Evolutionary conservation across 2,113 vertebrate species (phyloP), one percentile per base, ranked within the genome.

Genomic region (Centropristis striata): DNA sequence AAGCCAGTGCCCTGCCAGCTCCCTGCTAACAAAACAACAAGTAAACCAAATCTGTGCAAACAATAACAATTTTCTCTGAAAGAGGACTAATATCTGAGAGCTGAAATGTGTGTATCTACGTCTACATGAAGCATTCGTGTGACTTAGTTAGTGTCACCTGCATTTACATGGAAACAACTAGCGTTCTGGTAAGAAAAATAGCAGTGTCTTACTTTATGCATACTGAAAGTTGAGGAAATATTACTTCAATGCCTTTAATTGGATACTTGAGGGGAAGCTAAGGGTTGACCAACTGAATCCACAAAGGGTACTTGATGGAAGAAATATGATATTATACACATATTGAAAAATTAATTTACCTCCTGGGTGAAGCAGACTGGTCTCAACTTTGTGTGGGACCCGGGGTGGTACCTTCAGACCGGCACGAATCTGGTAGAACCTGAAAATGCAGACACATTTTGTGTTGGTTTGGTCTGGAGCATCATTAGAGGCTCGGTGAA

Each of bases 341-440:
- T 42, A 37, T 15, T 66, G 3, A 55, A 61, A 49, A 46, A 25
- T 4, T 5, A 0, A 61, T 95, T 96, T 95, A 99, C 98, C 97
- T 91, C 95, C 90, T 39, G 94, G 95, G 85, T 95, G 95, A 85
- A 98, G 96, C 51, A 99, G 95, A 93, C 96, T 98, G 90, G 97
- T 96, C 94, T 99, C 98, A 90, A 99, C 91, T 93, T 95, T 97
- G 90, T 99, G 97, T 63, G 98, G 98, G 87, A 98, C 91, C 91
- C 98, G 96, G 76, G 97, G 95, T 80, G 98, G 97, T 83, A 99
- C 94, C 94, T 98, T 99, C 93, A 99, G 95, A 85, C 93, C 96
- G 21, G 93, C 94, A 90, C 98, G 97, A 50, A 99, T 96, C 94
- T 99, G 98, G 94, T 99, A 99, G 94, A 99, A 99, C 68, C 98